Percentiles rank a stretch among this genome's conserved stretches.
Conservation (phyloP, 2,113 vertebrate genomes). For the Holacanthus passer region DNA sequence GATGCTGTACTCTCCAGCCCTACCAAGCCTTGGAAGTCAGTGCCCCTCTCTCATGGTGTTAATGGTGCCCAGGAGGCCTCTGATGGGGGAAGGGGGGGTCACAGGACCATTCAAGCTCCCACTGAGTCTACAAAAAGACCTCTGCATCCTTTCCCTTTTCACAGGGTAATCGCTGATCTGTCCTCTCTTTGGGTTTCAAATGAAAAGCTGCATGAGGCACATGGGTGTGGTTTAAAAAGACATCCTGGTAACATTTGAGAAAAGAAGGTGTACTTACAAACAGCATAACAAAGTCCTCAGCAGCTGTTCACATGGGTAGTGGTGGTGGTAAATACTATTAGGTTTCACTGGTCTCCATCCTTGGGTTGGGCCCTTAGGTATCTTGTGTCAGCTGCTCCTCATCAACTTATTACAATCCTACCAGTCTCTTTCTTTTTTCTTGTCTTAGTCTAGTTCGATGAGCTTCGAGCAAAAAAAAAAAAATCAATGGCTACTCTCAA, state of each 20-base stretch:
- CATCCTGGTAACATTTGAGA: conserved; percentile 47
- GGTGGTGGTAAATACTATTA: conserved; percentile 53
- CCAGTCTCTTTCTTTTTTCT: neutral
- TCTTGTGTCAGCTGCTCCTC: conserved; percentile 59
- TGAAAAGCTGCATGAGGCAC: conserved; percentile 42
- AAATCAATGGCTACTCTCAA: conserved; percentile 63
- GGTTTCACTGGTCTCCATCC: conserved; percentile 67
- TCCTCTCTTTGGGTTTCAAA: conserved; percentile 66
- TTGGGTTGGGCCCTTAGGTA: conserved; percentile 39
- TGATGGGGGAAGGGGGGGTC: conserved; percentile 33
- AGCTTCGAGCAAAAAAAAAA: conserved; percentile 27
- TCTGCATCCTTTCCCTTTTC: conserved; percentile 75
- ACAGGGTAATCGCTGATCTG: conserved; percentile 71
- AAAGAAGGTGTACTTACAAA: conserved; percentile 55
- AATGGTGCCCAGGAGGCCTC: conserved; percentile 80
- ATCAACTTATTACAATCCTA: conserved; percentile 31
- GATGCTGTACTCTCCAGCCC: conserved; percentile 73
- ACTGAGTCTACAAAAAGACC: conserved; percentile 67
- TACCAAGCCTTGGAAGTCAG: conserved; percentile 74
- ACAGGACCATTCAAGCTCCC: conserved; percentile 64
- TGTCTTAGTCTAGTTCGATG: neutral
- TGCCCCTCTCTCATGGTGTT: conserved; percentile 75
- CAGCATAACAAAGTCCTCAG: conserved; percentile 56
- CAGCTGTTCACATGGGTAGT: conserved; percentile 70
- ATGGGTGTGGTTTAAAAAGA: conserved; percentile 68